These are phyloP conservation scores for Aurelia aurita DNA, from an alignment of 30 jellyfish, hydroid and myxozoan species.

Conservation along the genomic window DNA sequence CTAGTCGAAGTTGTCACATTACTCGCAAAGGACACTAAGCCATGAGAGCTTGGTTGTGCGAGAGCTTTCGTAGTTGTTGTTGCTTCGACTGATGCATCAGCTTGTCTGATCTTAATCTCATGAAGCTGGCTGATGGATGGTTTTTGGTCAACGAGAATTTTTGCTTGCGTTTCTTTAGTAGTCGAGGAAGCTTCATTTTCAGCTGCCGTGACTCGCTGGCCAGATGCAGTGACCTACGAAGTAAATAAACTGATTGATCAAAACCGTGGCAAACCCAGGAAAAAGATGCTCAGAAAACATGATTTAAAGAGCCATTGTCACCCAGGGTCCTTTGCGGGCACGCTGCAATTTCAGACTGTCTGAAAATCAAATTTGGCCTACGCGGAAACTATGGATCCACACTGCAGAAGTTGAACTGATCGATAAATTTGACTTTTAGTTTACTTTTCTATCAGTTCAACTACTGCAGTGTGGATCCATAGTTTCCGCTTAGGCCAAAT, in stretches of 20 bases:
- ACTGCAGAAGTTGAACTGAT: too few relatives aligned
- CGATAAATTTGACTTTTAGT: too few relatives aligned
- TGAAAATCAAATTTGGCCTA: too few relatives aligned
- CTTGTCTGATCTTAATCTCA: background rate
- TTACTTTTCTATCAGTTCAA: too few relatives aligned
- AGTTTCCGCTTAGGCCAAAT: too few relatives aligned
- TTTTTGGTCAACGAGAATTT: constrained; percentile 23
- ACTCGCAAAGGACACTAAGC: background rate
- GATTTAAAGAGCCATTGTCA: too few relatives aligned
- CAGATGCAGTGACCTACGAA: constrained; percentile 8
- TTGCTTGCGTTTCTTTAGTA: constrained; percentile 32
- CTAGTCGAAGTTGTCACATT: constrained; percentile 2
- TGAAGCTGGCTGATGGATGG: constrained; percentile 11
- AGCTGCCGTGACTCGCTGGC: constrained; percentile 25
- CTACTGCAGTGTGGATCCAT: too few relatives aligned
- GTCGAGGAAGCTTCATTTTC: constrained; percentile 44
- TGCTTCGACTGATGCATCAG: background rate
- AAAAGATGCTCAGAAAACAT: too few relatives aligned
- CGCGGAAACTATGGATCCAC: too few relatives aligned
- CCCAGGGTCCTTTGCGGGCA: too few relatives aligned
- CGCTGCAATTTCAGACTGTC: too few relatives aligned
- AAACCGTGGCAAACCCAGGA: too few relatives aligned
- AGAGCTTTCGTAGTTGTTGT: background rate
- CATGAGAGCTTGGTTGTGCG: constrained; percentile 4
- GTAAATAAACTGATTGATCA: background rate